These are phyloP conservation scores for Pheosia gnoma DNA, from an alignment of 2,888 invertebrate genomes.

Conservation along the genomic window DNA sequence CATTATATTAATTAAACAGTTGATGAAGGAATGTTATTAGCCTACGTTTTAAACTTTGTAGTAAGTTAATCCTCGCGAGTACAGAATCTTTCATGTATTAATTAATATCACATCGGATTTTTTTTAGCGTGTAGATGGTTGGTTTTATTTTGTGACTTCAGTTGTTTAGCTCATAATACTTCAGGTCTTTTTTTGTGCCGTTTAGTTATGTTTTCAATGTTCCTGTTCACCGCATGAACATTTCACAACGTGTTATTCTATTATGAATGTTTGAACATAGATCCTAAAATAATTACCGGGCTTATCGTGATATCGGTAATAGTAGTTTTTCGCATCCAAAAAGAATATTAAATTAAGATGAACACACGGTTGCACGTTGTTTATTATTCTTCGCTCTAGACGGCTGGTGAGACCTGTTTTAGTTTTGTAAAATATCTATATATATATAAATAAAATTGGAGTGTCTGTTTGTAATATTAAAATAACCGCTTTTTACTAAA, in stretches of 20 bases:
- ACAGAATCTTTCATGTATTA: not conserved
- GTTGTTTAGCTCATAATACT: too few species aligned
- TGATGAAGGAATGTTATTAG: not conserved
- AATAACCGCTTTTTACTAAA: too few species aligned
- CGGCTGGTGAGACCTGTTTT: slow-evolving; percentile 29
- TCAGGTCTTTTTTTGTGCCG: too few species aligned
- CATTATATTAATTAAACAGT: not conserved
- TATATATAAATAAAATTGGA: too few species aligned
- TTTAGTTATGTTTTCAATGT: too few species aligned
- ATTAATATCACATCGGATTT: not conserved
- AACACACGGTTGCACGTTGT: slow-evolving; percentile 14
- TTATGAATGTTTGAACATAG: too few species aligned
- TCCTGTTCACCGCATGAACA: too few species aligned
- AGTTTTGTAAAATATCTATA: slow-evolving; percentile 12
- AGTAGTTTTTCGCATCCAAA: not conserved
- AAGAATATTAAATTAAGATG: not conserved
- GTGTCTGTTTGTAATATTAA: too few species aligned
- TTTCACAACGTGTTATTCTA: too few species aligned
- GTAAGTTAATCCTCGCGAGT: not conserved
- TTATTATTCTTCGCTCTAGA: slow-evolving; percentile 26
- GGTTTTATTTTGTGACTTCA: too few species aligned
- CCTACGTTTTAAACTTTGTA: not conserved
- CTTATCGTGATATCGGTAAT: not conserved
- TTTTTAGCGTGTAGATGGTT: not conserved
- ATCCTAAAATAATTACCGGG: not conserved